Conservation (phyloP, 2,797 vertebrate species). For the Lemur catta region DNA sequence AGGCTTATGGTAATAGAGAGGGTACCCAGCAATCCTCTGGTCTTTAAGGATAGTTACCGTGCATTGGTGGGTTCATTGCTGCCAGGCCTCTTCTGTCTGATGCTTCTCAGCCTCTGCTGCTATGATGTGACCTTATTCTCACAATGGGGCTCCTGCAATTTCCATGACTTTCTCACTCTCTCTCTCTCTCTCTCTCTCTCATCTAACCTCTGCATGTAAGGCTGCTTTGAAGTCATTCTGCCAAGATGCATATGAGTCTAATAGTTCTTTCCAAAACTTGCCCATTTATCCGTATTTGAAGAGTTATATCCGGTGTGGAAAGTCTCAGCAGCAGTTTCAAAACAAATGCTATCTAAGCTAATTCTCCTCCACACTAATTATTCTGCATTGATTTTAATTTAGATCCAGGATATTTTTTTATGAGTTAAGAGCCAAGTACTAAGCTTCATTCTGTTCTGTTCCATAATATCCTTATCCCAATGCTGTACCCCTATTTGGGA, state of each 20-base stretch:
- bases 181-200: neutral
- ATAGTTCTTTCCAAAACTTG: neutral
- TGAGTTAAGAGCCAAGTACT: neutral
- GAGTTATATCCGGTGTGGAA: neutral
- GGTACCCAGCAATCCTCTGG: no score
- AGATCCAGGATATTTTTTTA: neutral
- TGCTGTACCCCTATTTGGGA: neutral
- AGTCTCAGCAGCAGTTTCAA: neutral
- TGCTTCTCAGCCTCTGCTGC: neutral
- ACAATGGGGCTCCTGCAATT: neutral
- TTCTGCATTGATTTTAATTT: neutral
- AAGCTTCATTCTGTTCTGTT: neutral
- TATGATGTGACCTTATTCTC: neutral
- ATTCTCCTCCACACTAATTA: neutral
- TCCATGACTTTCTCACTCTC: no score
- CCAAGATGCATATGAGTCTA: neutral
- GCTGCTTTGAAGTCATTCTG: neutral
- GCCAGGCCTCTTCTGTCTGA: neutral
- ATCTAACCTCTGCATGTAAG: neutral
- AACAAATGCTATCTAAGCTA: neutral
- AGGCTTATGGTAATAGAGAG: no score
- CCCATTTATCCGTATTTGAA: neutral
- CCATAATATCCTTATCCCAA: neutral
- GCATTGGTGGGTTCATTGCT: fast-evolving
- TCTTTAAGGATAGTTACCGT: neutral